Evolutionary conservation across 2,113 vertebrate genomes (phyloP).

Genomic region (Anoplopoma fimbria): DNA sequence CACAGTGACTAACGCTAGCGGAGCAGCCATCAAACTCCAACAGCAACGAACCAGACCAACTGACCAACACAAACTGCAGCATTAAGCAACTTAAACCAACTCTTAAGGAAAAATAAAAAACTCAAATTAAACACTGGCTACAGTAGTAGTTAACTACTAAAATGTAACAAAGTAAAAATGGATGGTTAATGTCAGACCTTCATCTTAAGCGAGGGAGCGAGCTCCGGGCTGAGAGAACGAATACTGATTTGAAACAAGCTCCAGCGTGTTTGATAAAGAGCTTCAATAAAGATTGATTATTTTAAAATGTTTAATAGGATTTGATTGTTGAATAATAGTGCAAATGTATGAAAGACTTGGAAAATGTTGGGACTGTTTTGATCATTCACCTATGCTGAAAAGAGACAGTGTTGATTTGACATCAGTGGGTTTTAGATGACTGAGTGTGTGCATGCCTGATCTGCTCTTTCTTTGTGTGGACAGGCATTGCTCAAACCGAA

Average conservation of each 20-base stretch:
- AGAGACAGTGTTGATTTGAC: constrained; percentile 16
- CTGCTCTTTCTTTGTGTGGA: neutral
- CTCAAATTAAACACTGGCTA: no score
- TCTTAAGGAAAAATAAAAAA: no score
- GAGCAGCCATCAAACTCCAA: no score
- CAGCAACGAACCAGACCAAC: no score
- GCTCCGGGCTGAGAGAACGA: no score
- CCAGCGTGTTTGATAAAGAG: no score
- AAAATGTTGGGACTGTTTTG: neutral
- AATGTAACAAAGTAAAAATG: neutral
- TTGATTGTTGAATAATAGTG: neutral
- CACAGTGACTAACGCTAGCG: no score
- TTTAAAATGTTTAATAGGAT: neutral
- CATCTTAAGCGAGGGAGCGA: no score
- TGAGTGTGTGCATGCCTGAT: neutral
- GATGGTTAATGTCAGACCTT: no score
- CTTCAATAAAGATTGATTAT: neutral
- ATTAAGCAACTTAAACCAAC: no score
- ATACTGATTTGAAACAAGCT: no score
- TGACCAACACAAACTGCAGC: no score
- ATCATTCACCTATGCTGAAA: neutral
- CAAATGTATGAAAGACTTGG: neutral
- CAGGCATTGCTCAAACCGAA: neutral
- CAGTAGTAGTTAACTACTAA: neutral
- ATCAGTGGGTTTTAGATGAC: neutral